Conservation (phyloP, 2,113 vertebrate species). For the Octodon degus region DNA sequence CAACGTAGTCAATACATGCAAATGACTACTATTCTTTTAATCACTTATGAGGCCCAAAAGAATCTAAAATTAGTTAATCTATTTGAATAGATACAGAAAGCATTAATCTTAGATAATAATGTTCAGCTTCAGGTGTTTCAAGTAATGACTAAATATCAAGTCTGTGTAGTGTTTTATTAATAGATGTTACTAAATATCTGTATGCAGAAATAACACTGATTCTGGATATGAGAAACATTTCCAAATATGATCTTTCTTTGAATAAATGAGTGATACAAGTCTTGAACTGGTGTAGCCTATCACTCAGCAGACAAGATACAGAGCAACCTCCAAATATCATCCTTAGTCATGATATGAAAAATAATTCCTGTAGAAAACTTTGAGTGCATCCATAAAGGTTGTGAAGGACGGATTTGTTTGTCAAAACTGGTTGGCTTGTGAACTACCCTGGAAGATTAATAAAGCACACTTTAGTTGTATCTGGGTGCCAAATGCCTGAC, state of each 20-base stretch:
- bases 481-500: background rate
- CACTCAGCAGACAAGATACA: slow-evolving; percentile 13
- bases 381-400: slow-evolving; percentile 50
- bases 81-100: background rate
- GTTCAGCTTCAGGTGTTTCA: background rate
- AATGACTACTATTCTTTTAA: background rate
- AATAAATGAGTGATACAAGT: slow-evolving; percentile 23
- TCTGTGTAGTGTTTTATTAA: background rate
- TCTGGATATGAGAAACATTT: slow-evolving; percentile 42
- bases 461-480: background rate
- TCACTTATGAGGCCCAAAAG: background rate
- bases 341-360: slow-evolving; percentile 61
- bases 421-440: background rate
- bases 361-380: slow-evolving; percentile 49
- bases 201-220: background rate
- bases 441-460: background rate
- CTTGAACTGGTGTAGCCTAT: slow-evolving; percentile 54
- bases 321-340: background rate
- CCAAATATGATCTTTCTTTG: slow-evolving; percentile 57
- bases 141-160: background rate
- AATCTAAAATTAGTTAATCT: slow-evolving; percentile 19
- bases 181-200: slow-evolving; percentile 54
- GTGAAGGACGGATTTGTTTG: background rate
- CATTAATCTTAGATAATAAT: background rate
- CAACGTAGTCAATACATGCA: background rate